These are phyloP conservation scores for Aricia artaxerxes DNA, from an alignment of 2,888 invertebrate species.

Conservation along the genomic window DNA sequence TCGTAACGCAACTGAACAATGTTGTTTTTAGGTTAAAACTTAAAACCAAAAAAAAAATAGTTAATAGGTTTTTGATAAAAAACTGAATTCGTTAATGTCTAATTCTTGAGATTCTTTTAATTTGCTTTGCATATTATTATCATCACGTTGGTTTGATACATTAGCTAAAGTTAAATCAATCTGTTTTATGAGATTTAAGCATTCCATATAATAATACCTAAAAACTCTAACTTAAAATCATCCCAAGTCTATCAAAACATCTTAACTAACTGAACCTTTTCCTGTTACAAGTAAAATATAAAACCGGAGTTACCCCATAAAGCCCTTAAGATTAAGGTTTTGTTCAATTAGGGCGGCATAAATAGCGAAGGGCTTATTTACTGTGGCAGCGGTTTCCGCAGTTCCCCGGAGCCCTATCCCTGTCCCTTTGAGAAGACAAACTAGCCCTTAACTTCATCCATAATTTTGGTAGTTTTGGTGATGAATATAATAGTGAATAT, in stretches of 20 bases:
- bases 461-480: background rate
- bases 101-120: too few relatives aligned
- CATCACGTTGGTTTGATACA: too few relatives aligned
- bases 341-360: constrained; percentile 8
- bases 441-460: constrained; percentile 2
- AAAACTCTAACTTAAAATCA: background rate
- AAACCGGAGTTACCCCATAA: background rate
- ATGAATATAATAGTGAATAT: background rate
- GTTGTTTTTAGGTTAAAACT: too few relatives aligned
- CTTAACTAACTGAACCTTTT: background rate
- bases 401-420: background rate
- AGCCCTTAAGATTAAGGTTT: constrained; percentile 17
- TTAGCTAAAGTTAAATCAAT: too few relatives aligned
- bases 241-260: background rate
- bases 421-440: background rate
- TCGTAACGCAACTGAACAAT: too few relatives aligned
- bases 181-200: background rate
- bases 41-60: too few relatives aligned
- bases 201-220: background rate
- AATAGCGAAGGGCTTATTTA: constrained; percentile 12
- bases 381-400: constrained; percentile 2
- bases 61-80: too few relatives aligned
- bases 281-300: background rate
- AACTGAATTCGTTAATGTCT: too few relatives aligned
- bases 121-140: too few relatives aligned